A percentile compares a stretch with the other conserved stretches of the same genome.
phyloP scores from a whole-genome alignment of 1,140 invertebrate species.

The Lordiphosa collinella region DNA sequence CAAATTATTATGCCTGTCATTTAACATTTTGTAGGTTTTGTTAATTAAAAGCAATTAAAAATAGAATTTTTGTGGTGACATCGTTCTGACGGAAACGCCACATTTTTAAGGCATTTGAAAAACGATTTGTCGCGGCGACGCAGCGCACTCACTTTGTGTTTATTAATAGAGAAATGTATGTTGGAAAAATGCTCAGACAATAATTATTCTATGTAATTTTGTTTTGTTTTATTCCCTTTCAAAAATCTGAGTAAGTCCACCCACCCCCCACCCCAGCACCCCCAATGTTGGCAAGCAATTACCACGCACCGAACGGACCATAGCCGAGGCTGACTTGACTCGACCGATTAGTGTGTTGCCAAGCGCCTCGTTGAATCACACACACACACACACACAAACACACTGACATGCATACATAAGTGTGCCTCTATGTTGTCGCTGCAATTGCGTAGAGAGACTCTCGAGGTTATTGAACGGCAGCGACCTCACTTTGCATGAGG shows the following conservation, averaged over 20 bases:
- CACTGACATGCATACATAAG: conserved; percentile 7
- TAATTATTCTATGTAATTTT: neutral
- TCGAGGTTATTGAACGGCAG: conserved; percentile 78
- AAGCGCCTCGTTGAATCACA: conserved; percentile 7
- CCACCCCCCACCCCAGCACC: neutral
- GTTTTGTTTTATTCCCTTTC: neutral
- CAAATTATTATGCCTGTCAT: conserved; percentile 70
- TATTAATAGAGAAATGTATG: conserved; percentile 59
- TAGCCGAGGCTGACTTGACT: conserved; percentile 49
- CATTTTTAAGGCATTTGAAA: conserved; percentile 56
- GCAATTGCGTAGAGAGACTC: conserved; percentile 69
- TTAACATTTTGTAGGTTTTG: conserved; percentile 57
- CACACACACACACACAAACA: neutral
- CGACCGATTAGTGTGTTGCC: conserved; percentile 44
- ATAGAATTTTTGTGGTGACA: conserved; percentile 55
- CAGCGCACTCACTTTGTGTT: conserved; percentile 11
- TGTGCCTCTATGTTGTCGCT: conserved; percentile 28
- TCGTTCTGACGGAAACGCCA: conserved; percentile 56
- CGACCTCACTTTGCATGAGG: conserved; percentile 75
- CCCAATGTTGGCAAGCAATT: conserved; percentile 27
- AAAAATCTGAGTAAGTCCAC: neutral
- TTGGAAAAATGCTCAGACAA: conserved; percentile 23
- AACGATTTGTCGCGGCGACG: conserved; percentile 40
- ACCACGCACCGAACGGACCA: conserved; percentile 35
- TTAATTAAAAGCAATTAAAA: conserved; percentile 77